Evolutionary conservation across 1,140 invertebrate genomes (phyloP), one percentile per base, ranked within the genome.

Genomic region (Pristionchus pacificus): DNA sequence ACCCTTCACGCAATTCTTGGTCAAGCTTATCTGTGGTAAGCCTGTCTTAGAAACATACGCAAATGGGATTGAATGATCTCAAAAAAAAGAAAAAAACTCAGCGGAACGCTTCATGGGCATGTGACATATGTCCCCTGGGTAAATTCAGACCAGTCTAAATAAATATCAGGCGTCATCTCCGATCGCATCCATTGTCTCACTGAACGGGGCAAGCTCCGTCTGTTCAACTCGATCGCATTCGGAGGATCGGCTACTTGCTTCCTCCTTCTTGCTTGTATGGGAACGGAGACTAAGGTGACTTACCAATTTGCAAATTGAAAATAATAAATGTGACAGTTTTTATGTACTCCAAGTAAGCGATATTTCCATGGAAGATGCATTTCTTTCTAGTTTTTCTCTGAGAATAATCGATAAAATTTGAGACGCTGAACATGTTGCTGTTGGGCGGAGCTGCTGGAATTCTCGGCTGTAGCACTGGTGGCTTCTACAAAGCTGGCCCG

Each of bases 401-500:
- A n/a, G n/a, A n/a, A 49, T 19, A 49, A 49, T 10, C 19, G 38
- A 49, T 49, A 49, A 10, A 6, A 49, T 49, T 49, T 19, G 78
- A 32, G 67, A 38, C 49, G 24, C n/a, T 75, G 3, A 83, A 80
- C 65, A 73, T 82, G 62, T 59, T 73, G 29, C 28, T 82, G 2
- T 68, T 82, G 38, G 82, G 82, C 29, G 60, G 71, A 30, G 74
- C 75, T 38, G 82, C 80, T 15, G 80, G 80, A 27, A 71, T 75
- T 30, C 73, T 81, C 6, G 79, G 80, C 38, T 78, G 76, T 55
- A 82, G 82, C 14, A 82, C 80, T 3, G 80, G 80, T 31, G 80
- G 80, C 57, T 82, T 82, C 75, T 82, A 83, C 74, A 82, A 82
- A 70, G 75, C 81, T 66, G 76, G 77, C 14, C 79, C 79, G 15